phyloP scores from a whole-genome alignment of 2,888 invertebrate genomes.

The Heteromyza rotundicornis region DNA sequence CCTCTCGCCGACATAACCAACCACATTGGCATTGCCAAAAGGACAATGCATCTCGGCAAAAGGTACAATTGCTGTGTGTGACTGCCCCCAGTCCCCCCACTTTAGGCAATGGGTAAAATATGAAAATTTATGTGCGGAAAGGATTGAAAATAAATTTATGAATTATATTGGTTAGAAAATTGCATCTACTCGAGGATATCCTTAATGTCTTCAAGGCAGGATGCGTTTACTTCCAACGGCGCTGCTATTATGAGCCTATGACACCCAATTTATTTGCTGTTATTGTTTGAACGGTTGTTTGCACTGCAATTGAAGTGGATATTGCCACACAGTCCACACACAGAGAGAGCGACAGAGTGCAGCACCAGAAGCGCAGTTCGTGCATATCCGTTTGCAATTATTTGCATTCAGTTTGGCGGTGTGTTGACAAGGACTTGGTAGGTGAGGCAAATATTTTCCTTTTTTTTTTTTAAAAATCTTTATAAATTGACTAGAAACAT shows the following conservation, averaged over 20 bases:
- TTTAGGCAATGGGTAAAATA: conserved; percentile 43
- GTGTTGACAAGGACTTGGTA: too few relatives aligned
- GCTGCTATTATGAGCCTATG: too few relatives aligned
- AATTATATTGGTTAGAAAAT: conserved; percentile 61
- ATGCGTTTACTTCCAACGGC: conserved; percentile 28
- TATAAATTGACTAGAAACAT: too few relatives aligned
- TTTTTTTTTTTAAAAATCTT: too few relatives aligned
- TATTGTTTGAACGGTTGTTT: neutral
- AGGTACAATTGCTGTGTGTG: neutral
- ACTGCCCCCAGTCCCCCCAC: neutral
- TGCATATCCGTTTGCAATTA: neutral
- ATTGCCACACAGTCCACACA: neutral
- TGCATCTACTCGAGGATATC: conserved; percentile 56
- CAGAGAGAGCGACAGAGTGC: neutral
- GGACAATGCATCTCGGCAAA: neutral
- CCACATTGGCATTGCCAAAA: conserved; percentile 6
- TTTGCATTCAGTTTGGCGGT: too few relatives aligned
- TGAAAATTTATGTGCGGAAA: conserved; percentile 59
- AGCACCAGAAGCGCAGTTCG: neutral
- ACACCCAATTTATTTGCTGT: neutral
- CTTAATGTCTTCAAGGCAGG: conserved; percentile 51
- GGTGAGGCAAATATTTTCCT: too few relatives aligned
- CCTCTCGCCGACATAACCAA: conserved; percentile 4
- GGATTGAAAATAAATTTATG: conserved; percentile 60
- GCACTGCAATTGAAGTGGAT: neutral